A percentile compares a stretch with the other conserved stretches of the same genome.
These are phyloP conservation scores for Megatriorchis doriae DNA, from an alignment of 2,113 vertebrate species.

Conservation along the genomic window DNA sequence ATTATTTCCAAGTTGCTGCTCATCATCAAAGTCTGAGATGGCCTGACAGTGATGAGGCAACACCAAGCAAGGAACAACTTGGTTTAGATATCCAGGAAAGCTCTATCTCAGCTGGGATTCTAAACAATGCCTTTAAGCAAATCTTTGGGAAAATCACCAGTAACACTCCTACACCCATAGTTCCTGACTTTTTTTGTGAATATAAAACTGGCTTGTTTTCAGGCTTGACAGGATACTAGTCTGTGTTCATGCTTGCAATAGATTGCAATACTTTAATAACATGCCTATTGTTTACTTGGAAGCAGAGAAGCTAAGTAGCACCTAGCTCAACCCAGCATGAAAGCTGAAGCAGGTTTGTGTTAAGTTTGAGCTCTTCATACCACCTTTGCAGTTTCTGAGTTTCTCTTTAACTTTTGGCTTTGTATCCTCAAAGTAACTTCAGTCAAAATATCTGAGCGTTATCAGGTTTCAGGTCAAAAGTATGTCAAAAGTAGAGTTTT, in stretches of 20 bases:
- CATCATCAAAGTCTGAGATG: background rate
- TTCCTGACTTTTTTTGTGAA: constrained; percentile 1
- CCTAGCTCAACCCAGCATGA: background rate
- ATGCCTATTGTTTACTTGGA: background rate
- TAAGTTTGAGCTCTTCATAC: background rate
- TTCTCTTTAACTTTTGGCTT: constrained; percentile 4
- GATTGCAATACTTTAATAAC: background rate
- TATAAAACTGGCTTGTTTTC: constrained; percentile 37
- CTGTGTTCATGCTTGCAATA: background rate
- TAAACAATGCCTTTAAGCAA: background rate
- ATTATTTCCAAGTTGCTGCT: background rate
- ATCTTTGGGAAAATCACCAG: background rate
- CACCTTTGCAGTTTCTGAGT: background rate
- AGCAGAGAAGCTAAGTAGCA: background rate
- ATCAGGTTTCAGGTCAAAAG: constrained; percentile 37
- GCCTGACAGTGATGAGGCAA: background rate
- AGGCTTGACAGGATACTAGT: background rate
- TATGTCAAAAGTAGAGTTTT: constrained; percentile 17
- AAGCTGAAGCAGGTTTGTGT: background rate
- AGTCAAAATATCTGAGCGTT: background rate
- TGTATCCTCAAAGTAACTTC: background rate
- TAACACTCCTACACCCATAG: background rate
- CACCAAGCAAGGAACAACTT: background rate
- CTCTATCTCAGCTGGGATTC: background rate
- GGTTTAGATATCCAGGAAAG: background rate